These are phyloP conservation scores for Clivina fossor DNA, from an alignment of 2,888 invertebrate species.

Conservation along the genomic window DNA sequence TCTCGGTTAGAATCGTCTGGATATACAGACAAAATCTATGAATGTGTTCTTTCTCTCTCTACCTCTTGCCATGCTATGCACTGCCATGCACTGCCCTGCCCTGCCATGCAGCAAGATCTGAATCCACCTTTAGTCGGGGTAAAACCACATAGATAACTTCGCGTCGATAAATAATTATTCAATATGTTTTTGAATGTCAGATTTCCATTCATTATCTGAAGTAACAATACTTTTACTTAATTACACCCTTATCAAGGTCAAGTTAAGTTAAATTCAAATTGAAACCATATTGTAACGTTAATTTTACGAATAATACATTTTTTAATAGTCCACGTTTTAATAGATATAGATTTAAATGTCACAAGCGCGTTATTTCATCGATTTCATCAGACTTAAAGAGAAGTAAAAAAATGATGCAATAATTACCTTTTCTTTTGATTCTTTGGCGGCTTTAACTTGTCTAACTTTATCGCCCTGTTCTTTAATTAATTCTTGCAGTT, in stretches of 20 bases:
- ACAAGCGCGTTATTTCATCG: not conserved
- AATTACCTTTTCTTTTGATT: conserved; percentile 69
- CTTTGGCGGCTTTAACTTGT: conserved; percentile 78
- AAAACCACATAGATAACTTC: conserved; percentile 63
- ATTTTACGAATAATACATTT: not conserved
- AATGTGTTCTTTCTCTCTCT: conserved; percentile 11
- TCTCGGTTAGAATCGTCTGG: too few species aligned
- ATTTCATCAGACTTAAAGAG: not conserved
- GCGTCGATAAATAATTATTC: conserved; percentile 55
- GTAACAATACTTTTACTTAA: conserved; percentile 16
- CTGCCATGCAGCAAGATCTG: conserved; percentile 1
- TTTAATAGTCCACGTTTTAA: too few species aligned
- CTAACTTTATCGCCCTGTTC: conserved; percentile 80
- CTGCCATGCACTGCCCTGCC: too few species aligned
- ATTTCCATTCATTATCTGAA: conserved; percentile 29
- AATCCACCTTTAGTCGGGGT: conserved; percentile 52
- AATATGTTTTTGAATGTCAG: conserved; percentile 38
- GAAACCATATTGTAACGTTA: not conserved
- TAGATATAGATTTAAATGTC: not conserved
- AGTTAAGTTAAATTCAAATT: not conserved
- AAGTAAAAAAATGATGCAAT: not conserved
- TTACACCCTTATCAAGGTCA: not conserved
- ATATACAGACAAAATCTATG: too few species aligned
- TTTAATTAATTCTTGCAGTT: conserved; percentile 63
- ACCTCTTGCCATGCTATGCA: too few species aligned